phyloP scores from a whole-genome alignment of 2,888 invertebrate genomes.

The Congeria kusceri region DNA sequence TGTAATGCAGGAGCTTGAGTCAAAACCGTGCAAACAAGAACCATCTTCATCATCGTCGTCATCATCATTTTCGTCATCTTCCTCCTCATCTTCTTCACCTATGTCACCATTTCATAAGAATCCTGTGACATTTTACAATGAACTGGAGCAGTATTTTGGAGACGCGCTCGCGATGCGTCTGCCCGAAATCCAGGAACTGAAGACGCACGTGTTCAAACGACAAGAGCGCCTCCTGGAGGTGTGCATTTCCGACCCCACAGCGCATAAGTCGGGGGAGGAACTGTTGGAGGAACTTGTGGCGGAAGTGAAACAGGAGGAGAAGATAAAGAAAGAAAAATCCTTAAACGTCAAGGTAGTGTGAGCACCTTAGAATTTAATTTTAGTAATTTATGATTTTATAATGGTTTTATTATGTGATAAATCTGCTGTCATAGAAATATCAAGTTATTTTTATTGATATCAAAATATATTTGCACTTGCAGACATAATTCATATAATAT shows the following conservation, averaged over 20 bases:
- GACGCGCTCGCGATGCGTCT: slow-evolving; percentile 80
- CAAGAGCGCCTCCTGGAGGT: slow-evolving; percentile 67
- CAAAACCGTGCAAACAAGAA: neutral
- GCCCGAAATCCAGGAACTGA: slow-evolving; percentile 71
- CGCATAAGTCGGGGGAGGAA: slow-evolving; percentile 80
- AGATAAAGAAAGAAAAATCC: slow-evolving; percentile 64
- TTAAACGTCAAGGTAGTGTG: neutral
- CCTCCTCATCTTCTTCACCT: neutral
- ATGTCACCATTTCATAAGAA: slow-evolving; percentile 61
- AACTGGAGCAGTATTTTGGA: slow-evolving; percentile 84
- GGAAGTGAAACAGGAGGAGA: slow-evolving; percentile 74
- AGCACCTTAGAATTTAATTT: neutral
- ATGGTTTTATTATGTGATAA: too few species aligned
- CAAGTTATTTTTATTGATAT: too few species aligned
- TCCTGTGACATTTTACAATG: slow-evolving; percentile 71
- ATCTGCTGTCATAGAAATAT: too few species aligned
- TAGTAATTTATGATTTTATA: too few species aligned
- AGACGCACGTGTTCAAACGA: slow-evolving; percentile 69
- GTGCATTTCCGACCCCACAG: slow-evolving; percentile 74
- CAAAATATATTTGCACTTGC: too few species aligned
- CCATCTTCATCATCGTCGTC: too few species aligned
- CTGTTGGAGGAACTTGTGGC: slow-evolving; percentile 80
- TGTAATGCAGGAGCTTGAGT: neutral
- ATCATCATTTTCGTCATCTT: too few species aligned
- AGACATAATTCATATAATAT: too few species aligned